Percentiles rank a stretch among this genome's conserved stretches.
These are phyloP conservation scores for Rhagoletis zephyria DNA, from an alignment of 1,140 invertebrate species.

Conservation along the genomic window DNA sequence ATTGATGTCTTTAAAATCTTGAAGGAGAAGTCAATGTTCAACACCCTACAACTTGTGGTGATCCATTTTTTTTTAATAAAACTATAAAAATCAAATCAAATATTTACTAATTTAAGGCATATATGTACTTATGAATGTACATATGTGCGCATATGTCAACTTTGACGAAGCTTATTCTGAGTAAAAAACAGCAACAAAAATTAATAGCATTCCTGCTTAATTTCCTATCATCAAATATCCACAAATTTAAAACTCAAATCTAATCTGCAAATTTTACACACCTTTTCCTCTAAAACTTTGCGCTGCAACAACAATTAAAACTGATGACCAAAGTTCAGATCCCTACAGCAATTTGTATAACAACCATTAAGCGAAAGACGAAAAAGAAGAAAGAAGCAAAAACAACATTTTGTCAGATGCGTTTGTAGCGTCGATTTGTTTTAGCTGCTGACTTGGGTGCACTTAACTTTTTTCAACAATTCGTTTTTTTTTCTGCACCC, in stretches of 20 bases:
- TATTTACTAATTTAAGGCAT: no score
- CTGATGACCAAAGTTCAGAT: slow-evolving; percentile 47
- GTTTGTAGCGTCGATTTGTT: background rate
- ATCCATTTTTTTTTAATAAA: no score
- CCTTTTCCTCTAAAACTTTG: background rate
- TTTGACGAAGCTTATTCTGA: no score
- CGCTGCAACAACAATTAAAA: slow-evolving; percentile 21
- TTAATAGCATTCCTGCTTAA: no score
- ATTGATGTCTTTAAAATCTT: no score
- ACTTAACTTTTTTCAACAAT: slow-evolving; percentile 18
- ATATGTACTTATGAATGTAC: no score
- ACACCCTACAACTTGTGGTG: no score
- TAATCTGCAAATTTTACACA: background rate
- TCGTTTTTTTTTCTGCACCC: background rate
- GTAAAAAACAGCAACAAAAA: no score
- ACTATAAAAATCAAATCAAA: no score
- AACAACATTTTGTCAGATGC: background rate
- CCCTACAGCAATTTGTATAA: slow-evolving; percentile 53
- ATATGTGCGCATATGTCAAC: no score
- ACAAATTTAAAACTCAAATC: slow-evolving; percentile 14
- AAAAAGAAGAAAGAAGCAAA: background rate
- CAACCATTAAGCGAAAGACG: background rate
- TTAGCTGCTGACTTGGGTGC: slow-evolving; percentile 13
- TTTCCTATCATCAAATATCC: background rate
- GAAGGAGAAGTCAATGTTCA: no score